phyloP scores from a whole-genome alignment of 2,113 vertebrate genomes.

The Oxygymnocypris stewartii region DNA sequence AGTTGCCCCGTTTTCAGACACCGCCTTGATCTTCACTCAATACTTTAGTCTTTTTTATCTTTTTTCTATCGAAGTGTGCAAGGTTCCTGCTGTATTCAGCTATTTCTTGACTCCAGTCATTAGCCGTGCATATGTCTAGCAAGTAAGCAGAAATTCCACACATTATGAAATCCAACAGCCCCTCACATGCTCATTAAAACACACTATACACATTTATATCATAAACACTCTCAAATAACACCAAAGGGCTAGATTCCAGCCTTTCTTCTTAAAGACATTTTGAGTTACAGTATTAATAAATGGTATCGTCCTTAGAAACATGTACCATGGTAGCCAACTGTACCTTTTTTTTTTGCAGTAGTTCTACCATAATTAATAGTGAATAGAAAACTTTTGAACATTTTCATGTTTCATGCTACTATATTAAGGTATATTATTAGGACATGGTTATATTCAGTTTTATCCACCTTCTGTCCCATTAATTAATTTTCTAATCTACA shows the following conservation, averaged over 20 bases:
- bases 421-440: background rate
- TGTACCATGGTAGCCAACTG: background rate
- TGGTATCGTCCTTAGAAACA: background rate
- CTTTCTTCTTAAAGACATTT: background rate
- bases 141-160: conserved; percentile 19
- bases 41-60: conserved; percentile 15
- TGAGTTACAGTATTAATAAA: background rate
- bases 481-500: background rate
- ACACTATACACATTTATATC: background rate
- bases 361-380: background rate
- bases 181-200: conserved; percentile 15
- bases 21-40: conserved; percentile 35
- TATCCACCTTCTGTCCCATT: background rate
- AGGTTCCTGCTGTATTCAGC: conserved; percentile 41
- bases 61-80: background rate
- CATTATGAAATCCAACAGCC: background rate
- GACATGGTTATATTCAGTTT: background rate
- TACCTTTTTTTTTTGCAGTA: background rate
- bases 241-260: background rate
- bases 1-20: conserved; percentile 31
- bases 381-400: background rate
- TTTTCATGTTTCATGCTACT: background rate
- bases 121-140: conserved; percentile 17
- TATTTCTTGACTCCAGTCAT: conserved; percentile 20
- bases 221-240: background rate